These are phyloP conservation scores for Leuciscus waleckii DNA, from an alignment of 2,797 vertebrate genomes.

Conservation along the genomic window DNA sequence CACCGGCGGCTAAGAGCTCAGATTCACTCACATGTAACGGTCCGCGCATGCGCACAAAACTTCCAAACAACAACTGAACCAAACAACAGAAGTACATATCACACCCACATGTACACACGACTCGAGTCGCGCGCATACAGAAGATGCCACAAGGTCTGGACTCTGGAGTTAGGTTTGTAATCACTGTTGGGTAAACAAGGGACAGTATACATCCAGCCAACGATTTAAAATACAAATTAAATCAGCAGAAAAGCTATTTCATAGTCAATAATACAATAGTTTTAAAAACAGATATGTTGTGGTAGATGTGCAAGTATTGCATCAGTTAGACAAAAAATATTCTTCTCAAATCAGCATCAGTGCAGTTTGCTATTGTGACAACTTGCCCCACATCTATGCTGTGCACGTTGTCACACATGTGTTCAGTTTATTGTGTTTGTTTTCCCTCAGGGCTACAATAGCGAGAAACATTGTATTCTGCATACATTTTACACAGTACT, in stretches of 20 bases:
- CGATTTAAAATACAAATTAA: neutral
- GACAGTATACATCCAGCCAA: neutral
- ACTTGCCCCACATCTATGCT: neutral
- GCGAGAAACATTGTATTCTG: neutral
- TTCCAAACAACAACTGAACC: slow-evolving; percentile 37
- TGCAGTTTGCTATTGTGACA: neutral
- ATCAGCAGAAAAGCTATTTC: neutral
- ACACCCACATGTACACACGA: neutral
- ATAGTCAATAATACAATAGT: neutral
- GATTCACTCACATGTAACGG: slow-evolving; percentile 31
- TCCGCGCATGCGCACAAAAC: slow-evolving; percentile 60
- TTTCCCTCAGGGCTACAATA: neutral
- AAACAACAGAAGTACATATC: slow-evolving; percentile 5
- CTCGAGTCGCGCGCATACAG: neutral
- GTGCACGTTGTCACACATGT: neutral
- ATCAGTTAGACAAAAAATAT: neutral
- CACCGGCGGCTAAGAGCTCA: slow-evolving; percentile 41
- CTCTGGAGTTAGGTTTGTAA: neutral
- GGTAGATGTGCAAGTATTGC: neutral
- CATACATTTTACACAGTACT: neutral
- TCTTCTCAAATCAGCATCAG: neutral
- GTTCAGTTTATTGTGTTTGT: neutral
- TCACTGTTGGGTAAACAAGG: neutral
- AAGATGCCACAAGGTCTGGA: neutral
- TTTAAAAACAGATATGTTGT: neutral